These are phyloP conservation scores for Blastomussa wellsi DNA, from an alignment of 92 coral and sea anemone genomes.

Conservation along the genomic window DNA sequence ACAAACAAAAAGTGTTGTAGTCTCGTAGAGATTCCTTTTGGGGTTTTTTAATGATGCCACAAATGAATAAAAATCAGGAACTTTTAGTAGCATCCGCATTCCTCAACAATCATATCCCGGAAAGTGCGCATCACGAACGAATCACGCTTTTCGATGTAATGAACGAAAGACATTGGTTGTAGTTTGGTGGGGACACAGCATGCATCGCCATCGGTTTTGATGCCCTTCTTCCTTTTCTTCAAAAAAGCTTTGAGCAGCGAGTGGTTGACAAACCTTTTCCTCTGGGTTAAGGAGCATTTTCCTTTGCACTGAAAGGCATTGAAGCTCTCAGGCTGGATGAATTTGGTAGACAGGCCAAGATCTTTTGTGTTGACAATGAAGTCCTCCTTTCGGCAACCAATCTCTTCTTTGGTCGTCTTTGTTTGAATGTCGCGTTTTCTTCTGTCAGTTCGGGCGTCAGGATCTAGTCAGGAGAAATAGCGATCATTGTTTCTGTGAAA, in stretches of 20 bases:
- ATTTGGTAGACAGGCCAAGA: neutral
- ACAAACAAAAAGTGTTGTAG: neutral
- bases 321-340: neutral
- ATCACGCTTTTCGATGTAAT: neutral
- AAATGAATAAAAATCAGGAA: neutral
- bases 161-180: neutral
- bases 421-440: neutral
- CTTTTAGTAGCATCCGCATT: slow-evolving; percentile 29
- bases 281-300: neutral
- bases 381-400: slow-evolving; percentile 12
- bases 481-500: too few species aligned
- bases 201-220: neutral
- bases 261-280: slow-evolving; percentile 1
- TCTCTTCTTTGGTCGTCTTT: neutral
- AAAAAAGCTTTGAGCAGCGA: slow-evolving; percentile 2
- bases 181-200: slow-evolving; percentile 25
- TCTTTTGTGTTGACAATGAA: neutral
- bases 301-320: slow-evolving; percentile 25
- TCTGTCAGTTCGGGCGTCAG: neutral
- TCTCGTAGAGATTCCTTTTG: too few species aligned
- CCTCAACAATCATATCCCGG: slow-evolving; percentile 11
- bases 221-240: neutral
- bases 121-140: neutral
- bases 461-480: neutral
- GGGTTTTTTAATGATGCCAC: neutral